Conservation (phyloP, 1,140 invertebrate genomes). For the Lepidotrigona ventralis region DNA sequence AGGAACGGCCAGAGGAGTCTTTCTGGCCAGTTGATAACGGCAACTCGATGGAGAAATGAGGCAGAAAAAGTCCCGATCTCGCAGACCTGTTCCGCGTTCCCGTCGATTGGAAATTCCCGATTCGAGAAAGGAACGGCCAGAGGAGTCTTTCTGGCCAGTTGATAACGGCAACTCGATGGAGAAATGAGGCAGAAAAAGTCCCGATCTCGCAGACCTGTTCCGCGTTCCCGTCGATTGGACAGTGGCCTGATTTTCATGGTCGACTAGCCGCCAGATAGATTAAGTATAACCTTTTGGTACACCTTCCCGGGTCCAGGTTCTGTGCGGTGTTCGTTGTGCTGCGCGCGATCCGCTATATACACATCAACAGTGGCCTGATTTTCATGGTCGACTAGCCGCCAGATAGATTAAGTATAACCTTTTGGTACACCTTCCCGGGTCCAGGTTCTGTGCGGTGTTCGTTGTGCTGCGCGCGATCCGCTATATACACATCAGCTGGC, state of each 20-base stretch:
- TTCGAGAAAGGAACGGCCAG: neutral
- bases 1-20: neutral
- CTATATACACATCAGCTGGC: too few species aligned
- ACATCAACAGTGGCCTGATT: conserved; percentile 67
- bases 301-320: neutral
- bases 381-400: conserved; percentile 46
- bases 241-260: conserved; percentile 65
- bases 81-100: conserved; percentile 43
- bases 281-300: conserved; percentile 47
- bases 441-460: neutral
- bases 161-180: conserved; percentile 34
- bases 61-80: conserved; percentile 49
- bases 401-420: conserved; percentile 55
- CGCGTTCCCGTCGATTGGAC: conserved; percentile 53
- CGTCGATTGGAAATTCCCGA: conserved; percentile 60
- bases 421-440: neutral
- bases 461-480: neutral
- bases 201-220: conserved; percentile 44
- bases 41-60: conserved; percentile 47
- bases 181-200: conserved; percentile 53
- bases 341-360: neutral
- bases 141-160: neutral
- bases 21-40: conserved; percentile 11
- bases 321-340: neutral
- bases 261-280: conserved; percentile 43